Percentiles rank a stretch among this genome's conserved stretches.
These are phyloP conservation scores for Tenthredo livida DNA, from an alignment of 2,888 invertebrate species.

Conservation along the genomic window DNA sequence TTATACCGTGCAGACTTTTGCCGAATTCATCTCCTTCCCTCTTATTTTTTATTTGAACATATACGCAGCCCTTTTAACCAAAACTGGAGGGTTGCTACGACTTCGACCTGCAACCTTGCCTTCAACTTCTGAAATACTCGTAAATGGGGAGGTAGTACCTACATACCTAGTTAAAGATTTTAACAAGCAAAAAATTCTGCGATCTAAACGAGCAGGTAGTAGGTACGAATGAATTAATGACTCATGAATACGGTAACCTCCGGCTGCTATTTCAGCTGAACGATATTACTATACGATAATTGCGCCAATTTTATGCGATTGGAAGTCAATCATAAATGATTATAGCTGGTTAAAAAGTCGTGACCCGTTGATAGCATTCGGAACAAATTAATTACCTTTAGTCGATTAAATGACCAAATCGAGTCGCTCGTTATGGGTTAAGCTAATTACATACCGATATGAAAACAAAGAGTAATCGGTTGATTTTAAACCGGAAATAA, in stretches of 20 bases:
- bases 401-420: neutral
- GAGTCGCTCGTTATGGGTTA: neutral
- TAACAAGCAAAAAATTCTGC: neutral
- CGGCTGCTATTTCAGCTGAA: neutral
- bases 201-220: neutral
- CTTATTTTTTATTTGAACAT: neutral
- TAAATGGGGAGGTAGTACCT: neutral
- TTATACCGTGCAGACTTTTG: neutral
- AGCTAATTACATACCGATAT: neutral
- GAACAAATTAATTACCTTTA: neutral
- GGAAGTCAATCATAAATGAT: neutral
- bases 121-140: neutral
- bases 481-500: neutral
- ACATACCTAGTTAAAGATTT: neutral
- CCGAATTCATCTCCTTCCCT: neutral
- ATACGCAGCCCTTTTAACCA: neutral
- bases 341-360: slow-evolving; percentile 9
- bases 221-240: neutral
- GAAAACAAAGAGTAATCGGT: neutral
- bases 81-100: neutral
- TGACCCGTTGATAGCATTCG: neutral
- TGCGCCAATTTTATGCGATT: neutral
- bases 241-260: neutral
- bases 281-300: neutral
- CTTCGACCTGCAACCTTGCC: neutral